These are phyloP conservation scores for Oncorhynchus gorbuscha DNA, from an alignment of 2,113 vertebrate species.

Conservation along the genomic window DNA sequence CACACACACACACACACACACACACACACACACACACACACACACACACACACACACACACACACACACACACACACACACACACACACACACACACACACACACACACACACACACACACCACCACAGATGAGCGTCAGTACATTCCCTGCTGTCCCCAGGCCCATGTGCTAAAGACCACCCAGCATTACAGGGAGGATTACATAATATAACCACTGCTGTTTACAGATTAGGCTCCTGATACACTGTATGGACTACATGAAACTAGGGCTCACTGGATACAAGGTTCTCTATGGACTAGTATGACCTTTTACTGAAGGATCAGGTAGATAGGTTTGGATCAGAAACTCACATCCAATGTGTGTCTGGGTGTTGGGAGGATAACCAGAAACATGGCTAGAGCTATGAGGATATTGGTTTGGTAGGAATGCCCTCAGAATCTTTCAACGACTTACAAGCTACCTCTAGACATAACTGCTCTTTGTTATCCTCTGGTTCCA, in stretches of 20 bases:
- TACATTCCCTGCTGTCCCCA: conserved; percentile 26
- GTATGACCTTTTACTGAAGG: background rate
- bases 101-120: conserved; percentile 15
- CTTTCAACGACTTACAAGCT: conserved; percentile 48
- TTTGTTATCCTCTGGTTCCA: conserved; percentile 22
- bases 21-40: conserved; percentile 9
- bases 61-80: conserved; percentile 19
- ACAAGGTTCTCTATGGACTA: background rate
- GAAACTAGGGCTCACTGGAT: background rate
- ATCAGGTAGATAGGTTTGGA: background rate
- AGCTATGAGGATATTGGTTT: conserved; percentile 22
- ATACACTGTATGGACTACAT: conserved; percentile 8
- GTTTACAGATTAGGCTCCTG: conserved; percentile 14
- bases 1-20: conserved; percentile 15
- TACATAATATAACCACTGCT: conserved; percentile 13
- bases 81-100: conserved; percentile 19
- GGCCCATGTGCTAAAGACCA: conserved; percentile 26
- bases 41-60: conserved; percentile 18
- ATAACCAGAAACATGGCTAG: conserved; percentile 8
- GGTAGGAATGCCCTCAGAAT: conserved; percentile 16
- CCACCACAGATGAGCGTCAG: conserved; percentile 23
- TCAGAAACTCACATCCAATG: background rate
- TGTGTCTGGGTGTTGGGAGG: background rate
- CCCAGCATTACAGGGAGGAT: conserved; percentile 48
- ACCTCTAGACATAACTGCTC: conserved; percentile 56